Conservation (phyloP, 2,113 vertebrate genomes). For the Thunnus maccoyii region DNA sequence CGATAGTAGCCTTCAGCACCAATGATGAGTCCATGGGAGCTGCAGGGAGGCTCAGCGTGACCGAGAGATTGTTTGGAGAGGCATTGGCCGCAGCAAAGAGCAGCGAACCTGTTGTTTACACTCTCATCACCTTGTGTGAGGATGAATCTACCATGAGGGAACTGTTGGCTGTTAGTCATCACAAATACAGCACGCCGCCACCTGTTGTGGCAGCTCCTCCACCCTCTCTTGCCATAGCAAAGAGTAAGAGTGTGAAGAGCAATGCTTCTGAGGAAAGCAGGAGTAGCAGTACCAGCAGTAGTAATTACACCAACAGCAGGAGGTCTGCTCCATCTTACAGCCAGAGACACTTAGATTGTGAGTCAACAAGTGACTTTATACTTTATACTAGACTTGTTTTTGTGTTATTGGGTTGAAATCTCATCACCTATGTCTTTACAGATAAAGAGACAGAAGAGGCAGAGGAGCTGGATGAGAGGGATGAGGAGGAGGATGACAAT, state of each 20-base stretch:
- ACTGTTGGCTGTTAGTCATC: constrained; percentile 86
- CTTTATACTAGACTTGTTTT: neutral
- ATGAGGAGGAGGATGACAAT: constrained; percentile 85
- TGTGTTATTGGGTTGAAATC: constrained; percentile 5
- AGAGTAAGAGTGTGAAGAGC: constrained; percentile 66
- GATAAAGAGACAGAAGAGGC: constrained; percentile 49
- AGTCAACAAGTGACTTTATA: constrained; percentile 32
- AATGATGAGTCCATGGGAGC: constrained; percentile 89
- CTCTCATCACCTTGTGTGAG: constrained; percentile 90
- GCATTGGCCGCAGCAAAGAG: constrained; percentile 88
- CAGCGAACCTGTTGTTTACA: constrained; percentile 91
- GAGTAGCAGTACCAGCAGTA: constrained; percentile 81
- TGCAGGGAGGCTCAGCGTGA: constrained; percentile 89
- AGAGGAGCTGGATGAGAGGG: constrained; percentile 83
- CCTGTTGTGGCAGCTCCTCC: constrained; percentile 72
- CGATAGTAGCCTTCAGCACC: constrained; percentile 94
- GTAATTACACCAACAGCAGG: constrained; percentile 54
- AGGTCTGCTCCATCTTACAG: constrained; percentile 30
- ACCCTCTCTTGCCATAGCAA: constrained; percentile 51
- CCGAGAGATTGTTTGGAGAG: constrained; percentile 91
- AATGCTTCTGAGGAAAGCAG: constrained; percentile 54
- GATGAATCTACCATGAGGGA: constrained; percentile 88
- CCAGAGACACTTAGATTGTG: constrained; percentile 57
- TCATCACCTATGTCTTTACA: constrained; percentile 3
- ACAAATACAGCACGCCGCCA: constrained; percentile 91